phyloP scores from a whole-genome alignment of 2,113 vertebrate species.

The Hemiscyllium ocellatum region DNA sequence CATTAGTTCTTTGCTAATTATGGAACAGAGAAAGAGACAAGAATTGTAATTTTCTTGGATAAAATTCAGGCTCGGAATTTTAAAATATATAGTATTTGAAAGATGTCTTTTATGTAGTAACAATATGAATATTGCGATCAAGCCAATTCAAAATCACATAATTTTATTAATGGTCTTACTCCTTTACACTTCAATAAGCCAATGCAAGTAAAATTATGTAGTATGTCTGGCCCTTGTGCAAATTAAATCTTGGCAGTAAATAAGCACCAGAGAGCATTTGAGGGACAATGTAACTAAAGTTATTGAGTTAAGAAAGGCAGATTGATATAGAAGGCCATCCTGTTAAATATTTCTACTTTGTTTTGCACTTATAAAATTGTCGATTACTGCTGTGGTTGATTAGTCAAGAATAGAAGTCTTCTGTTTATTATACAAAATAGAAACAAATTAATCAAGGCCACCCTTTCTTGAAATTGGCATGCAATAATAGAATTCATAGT shows the following conservation, averaged over 20 bases:
- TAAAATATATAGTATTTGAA: neutral
- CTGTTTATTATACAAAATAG: neutral
- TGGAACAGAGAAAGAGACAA: neutral
- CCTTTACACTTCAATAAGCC: neutral
- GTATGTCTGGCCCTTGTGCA: neutral
- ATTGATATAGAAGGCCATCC: neutral
- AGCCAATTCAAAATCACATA: too few relatives aligned
- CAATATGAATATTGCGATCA: neutral
- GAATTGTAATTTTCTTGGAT: neutral
- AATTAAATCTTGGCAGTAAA: neutral
- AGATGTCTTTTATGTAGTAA: neutral
- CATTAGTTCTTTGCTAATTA: neutral
- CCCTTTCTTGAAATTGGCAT: neutral
- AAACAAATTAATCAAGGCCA: neutral
- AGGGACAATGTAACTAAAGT: neutral
- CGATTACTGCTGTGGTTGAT: neutral
- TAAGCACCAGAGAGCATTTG: neutral
- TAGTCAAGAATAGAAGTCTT: neutral
- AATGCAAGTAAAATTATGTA: neutral
- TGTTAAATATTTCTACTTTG: neutral
- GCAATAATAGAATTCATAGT: neutral
- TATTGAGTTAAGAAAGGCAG: neutral
- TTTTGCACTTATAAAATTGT: neutral
- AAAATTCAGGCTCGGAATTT: neutral
- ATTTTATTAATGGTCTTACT: neutral